Conservation (phyloP, 2,888 invertebrate genomes). For the Linnaemya vulpina region DNA sequence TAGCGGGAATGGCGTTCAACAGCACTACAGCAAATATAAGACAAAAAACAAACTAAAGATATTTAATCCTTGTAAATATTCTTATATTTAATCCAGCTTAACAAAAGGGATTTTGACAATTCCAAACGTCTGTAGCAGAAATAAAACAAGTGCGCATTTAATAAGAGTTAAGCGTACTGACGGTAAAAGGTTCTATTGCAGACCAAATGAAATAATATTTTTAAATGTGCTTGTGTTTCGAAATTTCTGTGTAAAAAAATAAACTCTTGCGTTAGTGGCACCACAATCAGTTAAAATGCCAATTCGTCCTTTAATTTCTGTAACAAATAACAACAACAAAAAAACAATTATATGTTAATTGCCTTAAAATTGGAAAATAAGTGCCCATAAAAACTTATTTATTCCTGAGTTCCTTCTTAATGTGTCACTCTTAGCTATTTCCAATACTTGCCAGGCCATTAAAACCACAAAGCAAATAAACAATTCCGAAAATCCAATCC, state of each 20-base stretch:
- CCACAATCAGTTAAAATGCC: not conserved
- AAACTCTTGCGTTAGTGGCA: too few species aligned
- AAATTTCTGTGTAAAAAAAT: not conserved
- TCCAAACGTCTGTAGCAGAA: not conserved
- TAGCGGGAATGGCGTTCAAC: not conserved
- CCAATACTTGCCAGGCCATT: not conserved
- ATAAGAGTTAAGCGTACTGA: not conserved
- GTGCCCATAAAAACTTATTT: not conserved
- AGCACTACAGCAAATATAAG: not conserved
- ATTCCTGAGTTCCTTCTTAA: not conserved
- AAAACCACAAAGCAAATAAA: not conserved
- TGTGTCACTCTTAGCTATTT: not conserved
- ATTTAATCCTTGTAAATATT: not conserved
- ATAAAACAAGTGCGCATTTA: not conserved
- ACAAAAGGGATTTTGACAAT: not conserved
- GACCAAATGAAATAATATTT: not conserved
- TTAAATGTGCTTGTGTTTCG: too few species aligned
- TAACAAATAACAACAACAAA: not conserved
- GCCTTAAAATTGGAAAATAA: not conserved
- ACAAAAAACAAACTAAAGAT: not conserved
- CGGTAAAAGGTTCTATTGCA: not conserved
- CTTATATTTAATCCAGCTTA: not conserved
- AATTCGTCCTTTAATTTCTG: not conserved
- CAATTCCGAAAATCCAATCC: not conserved
- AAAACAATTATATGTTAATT: not conserved